Conservation (phyloP, 2,797 vertebrate genomes). For the Heteromormyrus szaboi region DNA sequence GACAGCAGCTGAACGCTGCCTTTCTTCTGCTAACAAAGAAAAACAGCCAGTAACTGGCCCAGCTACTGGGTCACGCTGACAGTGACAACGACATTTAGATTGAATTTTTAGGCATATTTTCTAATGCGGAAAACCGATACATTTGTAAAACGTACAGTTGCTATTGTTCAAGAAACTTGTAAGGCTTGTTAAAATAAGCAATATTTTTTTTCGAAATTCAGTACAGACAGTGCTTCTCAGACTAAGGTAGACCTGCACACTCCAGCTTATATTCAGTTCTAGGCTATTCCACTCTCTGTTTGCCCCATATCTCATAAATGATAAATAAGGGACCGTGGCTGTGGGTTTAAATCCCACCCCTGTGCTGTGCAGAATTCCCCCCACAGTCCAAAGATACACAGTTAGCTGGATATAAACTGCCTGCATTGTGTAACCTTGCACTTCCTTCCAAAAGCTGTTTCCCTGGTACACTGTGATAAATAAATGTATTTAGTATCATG, state of each 20-base stretch:
- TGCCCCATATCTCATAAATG: background rate
- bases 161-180: background rate
- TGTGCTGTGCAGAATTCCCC: background rate
- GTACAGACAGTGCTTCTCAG: background rate
- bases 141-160: background rate
- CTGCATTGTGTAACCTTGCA: background rate
- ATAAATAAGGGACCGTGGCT: background rate
- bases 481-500: background rate
- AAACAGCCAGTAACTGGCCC: background rate
- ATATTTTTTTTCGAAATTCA: background rate
- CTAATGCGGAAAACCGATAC: background rate
- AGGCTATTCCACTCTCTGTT: background rate
- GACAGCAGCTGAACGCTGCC: background rate
- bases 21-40: background rate
- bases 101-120: background rate
- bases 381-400: background rate
- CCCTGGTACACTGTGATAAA: background rate
- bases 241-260: background rate
- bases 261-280: background rate
- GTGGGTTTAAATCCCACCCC: background rate
- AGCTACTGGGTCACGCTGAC: background rate
- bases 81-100: background rate
- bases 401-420: background rate
- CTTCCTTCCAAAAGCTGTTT: background rate
- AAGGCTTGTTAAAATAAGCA: background rate